Conservation (phyloP, 1,140 invertebrate genomes). For the Varroa destructor region DNA sequence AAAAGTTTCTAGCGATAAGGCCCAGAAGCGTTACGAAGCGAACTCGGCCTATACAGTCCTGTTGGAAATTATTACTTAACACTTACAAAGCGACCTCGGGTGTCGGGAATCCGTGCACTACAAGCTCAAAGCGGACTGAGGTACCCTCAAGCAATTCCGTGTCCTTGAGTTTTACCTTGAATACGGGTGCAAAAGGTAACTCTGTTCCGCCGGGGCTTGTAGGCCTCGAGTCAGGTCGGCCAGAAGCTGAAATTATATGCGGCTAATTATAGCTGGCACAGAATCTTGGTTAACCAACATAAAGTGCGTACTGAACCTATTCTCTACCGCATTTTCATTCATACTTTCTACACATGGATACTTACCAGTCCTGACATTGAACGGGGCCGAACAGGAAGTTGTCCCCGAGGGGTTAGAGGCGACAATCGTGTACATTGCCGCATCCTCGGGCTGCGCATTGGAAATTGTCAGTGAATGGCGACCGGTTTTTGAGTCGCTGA, state of each 20-base stretch:
- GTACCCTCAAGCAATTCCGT: slow-evolving; percentile 73
- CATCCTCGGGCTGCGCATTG: slow-evolving; percentile 64
- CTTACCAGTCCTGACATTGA: slow-evolving; percentile 50
- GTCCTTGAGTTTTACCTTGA: slow-evolving; percentile 66
- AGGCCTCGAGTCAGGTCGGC: slow-evolving; percentile 35
- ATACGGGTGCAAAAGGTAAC: slow-evolving; percentile 44
- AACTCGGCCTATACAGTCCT: too few relatives aligned
- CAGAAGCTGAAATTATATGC: slow-evolving; percentile 30
- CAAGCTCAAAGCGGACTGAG: slow-evolving; percentile 72
- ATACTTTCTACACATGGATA: slow-evolving; percentile 8
- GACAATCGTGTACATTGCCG: slow-evolving; percentile 75
- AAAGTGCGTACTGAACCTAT: neutral
- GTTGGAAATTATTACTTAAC: slow-evolving; percentile 9
- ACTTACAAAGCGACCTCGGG: slow-evolving; percentile 72
- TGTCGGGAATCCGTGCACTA: slow-evolving; percentile 69
- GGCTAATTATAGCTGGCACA: slow-evolving; percentile 3
- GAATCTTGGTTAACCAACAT: neutral
- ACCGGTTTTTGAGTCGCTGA: slow-evolving; percentile 8
- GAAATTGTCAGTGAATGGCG: slow-evolving; percentile 51
- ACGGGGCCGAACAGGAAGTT: slow-evolving; percentile 56
- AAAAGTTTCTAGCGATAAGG: too few relatives aligned
- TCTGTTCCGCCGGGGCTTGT: slow-evolving; percentile 37
- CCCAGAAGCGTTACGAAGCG: too few relatives aligned
- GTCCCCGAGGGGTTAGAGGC: slow-evolving; percentile 65
- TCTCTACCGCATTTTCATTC: too few relatives aligned